Evolutionary conservation across 2,797 vertebrate genomes (phyloP).

Genomic region (Lepilemur septentrionalis): DNA sequence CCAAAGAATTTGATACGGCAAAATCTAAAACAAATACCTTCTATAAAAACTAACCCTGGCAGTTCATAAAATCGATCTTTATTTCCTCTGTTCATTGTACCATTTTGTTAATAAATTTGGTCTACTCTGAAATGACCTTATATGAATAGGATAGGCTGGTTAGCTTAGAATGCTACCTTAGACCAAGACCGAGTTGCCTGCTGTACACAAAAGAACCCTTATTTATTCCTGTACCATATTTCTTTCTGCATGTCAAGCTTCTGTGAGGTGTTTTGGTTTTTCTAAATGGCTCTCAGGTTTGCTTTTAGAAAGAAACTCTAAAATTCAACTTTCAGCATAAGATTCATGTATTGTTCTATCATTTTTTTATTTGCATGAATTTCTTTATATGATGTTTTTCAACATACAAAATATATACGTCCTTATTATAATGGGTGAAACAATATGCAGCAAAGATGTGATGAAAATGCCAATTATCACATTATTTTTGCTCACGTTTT

Average conservation of each 20-base stretch:
- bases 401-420: background rate
- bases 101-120: background rate
- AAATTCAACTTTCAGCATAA: slow-evolving; percentile 22
- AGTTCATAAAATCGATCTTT: slow-evolving; percentile 2
- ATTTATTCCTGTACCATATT: background rate
- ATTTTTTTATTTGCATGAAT: background rate
- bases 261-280: background rate
- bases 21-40: slow-evolving; percentile 5
- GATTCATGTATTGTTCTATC: background rate
- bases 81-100: background rate
- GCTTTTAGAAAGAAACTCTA: background rate
- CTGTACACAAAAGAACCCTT: background rate
- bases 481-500: background rate
- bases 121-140: background rate
- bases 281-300: background rate
- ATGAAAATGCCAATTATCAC: slow-evolving; percentile 14
- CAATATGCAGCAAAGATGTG: background rate
- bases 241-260: background rate
- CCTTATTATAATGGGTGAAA: slow-evolving; percentile 2
- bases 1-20: background rate
- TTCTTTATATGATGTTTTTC: background rate
- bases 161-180: background rate
- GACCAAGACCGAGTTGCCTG: background rate
- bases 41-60: background rate
- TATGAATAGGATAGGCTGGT: background rate